These are phyloP conservation scores for Alexandromys fortis DNA, from an alignment of 2,113 vertebrate species.

Conservation along the genomic window DNA sequence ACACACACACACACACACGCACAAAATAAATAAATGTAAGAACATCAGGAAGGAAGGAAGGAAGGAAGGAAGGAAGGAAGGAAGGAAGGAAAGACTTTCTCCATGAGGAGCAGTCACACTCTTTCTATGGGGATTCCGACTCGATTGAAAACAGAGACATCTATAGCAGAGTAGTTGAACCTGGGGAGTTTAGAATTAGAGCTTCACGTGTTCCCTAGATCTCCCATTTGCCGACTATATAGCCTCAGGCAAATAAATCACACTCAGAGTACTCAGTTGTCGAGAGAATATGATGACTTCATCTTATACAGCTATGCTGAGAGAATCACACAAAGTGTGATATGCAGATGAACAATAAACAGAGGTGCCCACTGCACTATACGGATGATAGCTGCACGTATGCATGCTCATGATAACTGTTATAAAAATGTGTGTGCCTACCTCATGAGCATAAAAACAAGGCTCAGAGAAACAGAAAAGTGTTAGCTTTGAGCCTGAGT, in stretches of 20 bases:
- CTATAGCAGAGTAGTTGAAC: neutral
- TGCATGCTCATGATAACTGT: neutral
- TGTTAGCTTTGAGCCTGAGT: neutral
- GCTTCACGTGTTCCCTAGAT: slow-evolving; percentile 18
- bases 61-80: neutral
- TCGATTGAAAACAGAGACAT: slow-evolving; percentile 24
- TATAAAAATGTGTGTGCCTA: neutral
- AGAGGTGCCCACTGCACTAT: neutral
- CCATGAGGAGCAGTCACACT: neutral
- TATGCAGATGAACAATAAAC: neutral
- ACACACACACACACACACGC: too few relatives aligned
- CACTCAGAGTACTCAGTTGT: slow-evolving; percentile 11
- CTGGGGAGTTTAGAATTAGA: slow-evolving; percentile 18
- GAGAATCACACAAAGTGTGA: neutral
- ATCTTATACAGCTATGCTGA: slow-evolving; percentile 13
- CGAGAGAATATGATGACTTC: slow-evolving; percentile 45
- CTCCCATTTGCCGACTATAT: slow-evolving; percentile 12
- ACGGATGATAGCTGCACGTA: slow-evolving; percentile 21
- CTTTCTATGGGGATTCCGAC: neutral
- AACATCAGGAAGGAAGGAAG: neutral
- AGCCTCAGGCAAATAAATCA: slow-evolving; percentile 33
- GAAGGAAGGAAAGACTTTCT: neutral
- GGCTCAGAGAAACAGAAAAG: neutral
- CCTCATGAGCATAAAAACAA: neutral
- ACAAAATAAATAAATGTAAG: too few relatives aligned